Conservation (phyloP, 37 sponge, comb jelly and placozoan genomes). For the Ianthella basta region DNA sequence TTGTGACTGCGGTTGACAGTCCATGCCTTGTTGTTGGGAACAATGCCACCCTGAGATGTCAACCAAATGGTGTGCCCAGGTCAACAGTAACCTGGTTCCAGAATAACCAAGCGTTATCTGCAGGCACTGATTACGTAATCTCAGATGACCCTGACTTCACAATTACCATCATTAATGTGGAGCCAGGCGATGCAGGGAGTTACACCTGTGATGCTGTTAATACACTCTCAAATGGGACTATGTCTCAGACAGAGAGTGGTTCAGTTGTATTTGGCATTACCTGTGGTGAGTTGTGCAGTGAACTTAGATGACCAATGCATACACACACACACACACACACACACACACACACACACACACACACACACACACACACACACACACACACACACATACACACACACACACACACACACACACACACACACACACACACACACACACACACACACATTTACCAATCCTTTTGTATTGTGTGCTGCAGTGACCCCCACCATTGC, state of each 20-base stretch:
- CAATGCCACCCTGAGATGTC: constrained; percentile 37
- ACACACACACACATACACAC: no score
- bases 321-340: no score
- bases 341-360: no score
- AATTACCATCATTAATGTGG: neutral
- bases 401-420: no score
- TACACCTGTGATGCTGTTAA: constrained; percentile 5
- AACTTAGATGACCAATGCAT: no score
- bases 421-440: no score
- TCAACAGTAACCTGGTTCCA: constrained; percentile 18
- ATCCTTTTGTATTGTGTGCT: neutral
- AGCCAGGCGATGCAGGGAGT: neutral
- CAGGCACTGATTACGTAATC: neutral
- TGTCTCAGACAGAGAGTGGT: neutral
- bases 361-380: no score
- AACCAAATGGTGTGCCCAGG: constrained; percentile 37
- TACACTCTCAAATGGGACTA: constrained; percentile 2
- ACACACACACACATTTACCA: no score
- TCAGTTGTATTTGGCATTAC: no score
- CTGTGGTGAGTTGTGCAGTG: no score
- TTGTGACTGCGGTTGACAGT: neutral
- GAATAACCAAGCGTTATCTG: neutral
- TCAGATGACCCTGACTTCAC: neutral
- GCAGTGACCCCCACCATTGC: constrained; percentile 25
- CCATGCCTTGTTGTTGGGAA: constrained; percentile 17